A percentile compares a stretch with the other conserved stretches of the same genome.
phyloP scores from a whole-genome alignment of 1,140 invertebrate genomes.

The Zelostemma sp. region DNA sequence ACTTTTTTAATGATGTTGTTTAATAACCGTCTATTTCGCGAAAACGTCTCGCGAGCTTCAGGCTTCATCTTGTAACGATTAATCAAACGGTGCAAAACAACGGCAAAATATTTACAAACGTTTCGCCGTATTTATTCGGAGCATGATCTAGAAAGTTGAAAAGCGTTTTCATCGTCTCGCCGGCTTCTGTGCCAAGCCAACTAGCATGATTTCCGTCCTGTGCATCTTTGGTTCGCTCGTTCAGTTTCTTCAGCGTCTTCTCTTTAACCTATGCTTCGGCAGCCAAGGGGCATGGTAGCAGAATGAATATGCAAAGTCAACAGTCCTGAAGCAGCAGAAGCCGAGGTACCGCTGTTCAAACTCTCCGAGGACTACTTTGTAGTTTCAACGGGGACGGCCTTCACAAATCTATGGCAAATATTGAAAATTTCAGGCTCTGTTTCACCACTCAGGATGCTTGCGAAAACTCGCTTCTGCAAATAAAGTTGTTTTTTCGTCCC shows the following conservation, averaged over 20 bases:
- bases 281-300: slow-evolving; percentile 18
- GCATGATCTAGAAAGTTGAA: too few species aligned
- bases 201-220: slow-evolving; percentile 21
- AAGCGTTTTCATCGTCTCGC: too few species aligned
- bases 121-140: too few species aligned
- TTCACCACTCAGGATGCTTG: slow-evolving; percentile 9
- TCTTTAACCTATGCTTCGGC: slow-evolving; percentile 7
- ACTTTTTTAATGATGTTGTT: too few species aligned
- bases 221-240: slow-evolving; percentile 14
- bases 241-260: slow-evolving; percentile 13
- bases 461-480: slow-evolving; percentile 2
- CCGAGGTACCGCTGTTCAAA: slow-evolving; percentile 23
- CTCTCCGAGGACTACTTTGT: slow-evolving; percentile 22
- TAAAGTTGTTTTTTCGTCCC: too few species aligned
- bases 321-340: slow-evolving; percentile 26
- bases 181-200: too few species aligned
- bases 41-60: too few species aligned
- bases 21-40: too few species aligned
- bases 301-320: slow-evolving; percentile 37
- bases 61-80: too few species aligned
- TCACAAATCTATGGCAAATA: slow-evolving; percentile 48
- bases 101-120: too few species aligned
- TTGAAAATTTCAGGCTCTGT: slow-evolving; percentile 30
- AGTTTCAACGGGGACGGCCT: slow-evolving; percentile 22
- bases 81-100: too few species aligned